Evolutionary conservation across 64 coral and sea anemone genomes (phyloP).

Genomic region (Stichodactyla helianthus): DNA sequence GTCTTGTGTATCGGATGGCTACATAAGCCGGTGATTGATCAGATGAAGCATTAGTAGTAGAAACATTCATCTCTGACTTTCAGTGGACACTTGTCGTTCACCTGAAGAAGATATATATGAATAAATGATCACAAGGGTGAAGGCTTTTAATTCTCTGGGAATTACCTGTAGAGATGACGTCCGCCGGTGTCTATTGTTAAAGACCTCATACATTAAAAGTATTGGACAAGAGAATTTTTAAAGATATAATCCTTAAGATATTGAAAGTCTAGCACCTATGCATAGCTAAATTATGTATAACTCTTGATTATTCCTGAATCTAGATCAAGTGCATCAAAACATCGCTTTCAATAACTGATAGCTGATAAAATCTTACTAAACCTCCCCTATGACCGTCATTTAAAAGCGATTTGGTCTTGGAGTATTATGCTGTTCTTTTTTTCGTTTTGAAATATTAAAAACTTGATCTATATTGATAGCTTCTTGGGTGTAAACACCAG

Average conservation of each 20-base stretch:
- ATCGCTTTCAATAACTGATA: not conserved
- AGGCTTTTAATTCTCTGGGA: not conserved
- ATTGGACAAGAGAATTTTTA: not conserved
- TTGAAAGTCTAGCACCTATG: not conserved
- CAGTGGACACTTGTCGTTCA: not conserved
- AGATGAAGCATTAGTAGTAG: not conserved
- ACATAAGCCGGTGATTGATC: not conserved
- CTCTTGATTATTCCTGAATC: not conserved
- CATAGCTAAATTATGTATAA: not conserved
- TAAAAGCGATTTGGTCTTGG: not conserved
- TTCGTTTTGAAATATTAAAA: not conserved
- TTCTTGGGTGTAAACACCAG: not conserved
- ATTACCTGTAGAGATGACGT: not conserved
- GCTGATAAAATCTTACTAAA: not conserved
- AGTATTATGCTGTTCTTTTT: not conserved
- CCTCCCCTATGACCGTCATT: not conserved
- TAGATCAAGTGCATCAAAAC: not conserved
- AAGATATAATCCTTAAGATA: not conserved
- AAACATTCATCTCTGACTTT: not conserved
- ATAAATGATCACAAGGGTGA: not conserved
- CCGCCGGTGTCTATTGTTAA: not conserved
- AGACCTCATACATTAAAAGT: not conserved
- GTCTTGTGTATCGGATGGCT: slow-evolving; percentile 35
- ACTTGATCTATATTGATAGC: not conserved
- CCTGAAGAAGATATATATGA: slow-evolving; percentile 6